A percentile compares a stretch with the other conserved stretches of the same genome.
phyloP scores from a whole-genome alignment of 2,888 invertebrate species.

The Andrena bucephala region DNA sequence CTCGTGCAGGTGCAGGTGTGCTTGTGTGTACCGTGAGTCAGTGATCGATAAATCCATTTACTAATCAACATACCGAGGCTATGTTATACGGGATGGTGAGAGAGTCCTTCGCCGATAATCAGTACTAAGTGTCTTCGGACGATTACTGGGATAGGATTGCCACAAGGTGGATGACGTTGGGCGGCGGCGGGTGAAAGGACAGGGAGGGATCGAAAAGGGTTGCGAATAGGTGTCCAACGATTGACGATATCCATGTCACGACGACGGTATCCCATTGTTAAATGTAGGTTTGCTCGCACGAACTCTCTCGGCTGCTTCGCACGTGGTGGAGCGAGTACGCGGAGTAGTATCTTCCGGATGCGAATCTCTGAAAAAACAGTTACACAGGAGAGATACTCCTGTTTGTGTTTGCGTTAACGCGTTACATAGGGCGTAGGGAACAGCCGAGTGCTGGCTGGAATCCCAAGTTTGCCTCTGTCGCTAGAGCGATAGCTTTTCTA shows the following conservation, averaged over 20 bases:
- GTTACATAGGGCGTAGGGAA: no score
- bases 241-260: constrained; percentile 60
- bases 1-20: constrained; percentile 31
- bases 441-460: no score
- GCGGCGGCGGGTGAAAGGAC: constrained; percentile 20
- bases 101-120: constrained; percentile 59
- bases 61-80: constrained; percentile 70
- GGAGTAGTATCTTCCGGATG: constrained; percentile 92
- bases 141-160: constrained; percentile 46
- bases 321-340: constrained; percentile 91
- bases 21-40: constrained; percentile 13
- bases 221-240: constrained; percentile 55
- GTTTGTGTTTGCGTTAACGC: no score
- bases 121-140: constrained; percentile 59
- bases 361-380: constrained; percentile 90
- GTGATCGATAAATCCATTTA: constrained; percentile 62
- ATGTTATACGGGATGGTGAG: constrained; percentile 55
- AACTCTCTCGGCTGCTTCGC: constrained; percentile 91
- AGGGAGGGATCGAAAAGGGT: constrained; percentile 10
- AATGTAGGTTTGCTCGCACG: constrained; percentile 94
- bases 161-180: constrained; percentile 30
- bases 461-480: no score
- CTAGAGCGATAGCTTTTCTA: no score
- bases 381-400: constrained; percentile 47
- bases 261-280: constrained; percentile 86